phyloP scores from a whole-genome alignment of 2,888 invertebrate genomes.

The Parthenolecanium corni region DNA sequence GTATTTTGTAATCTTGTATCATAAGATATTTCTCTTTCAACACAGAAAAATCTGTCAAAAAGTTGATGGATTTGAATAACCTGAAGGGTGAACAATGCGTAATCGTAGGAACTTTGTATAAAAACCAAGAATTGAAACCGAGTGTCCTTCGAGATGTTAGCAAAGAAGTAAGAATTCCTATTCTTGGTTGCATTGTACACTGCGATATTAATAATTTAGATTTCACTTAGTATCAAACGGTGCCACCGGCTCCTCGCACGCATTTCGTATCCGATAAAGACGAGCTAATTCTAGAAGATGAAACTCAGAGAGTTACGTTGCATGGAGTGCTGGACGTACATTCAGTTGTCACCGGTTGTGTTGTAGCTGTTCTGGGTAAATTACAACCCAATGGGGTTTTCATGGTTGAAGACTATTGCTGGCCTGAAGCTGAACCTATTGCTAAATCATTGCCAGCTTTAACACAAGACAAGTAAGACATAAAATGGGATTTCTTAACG shows the following conservation, averaged over 20 bases:
- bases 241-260: conserved; percentile 56
- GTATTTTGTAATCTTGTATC: conserved; percentile 6
- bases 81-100: conserved; percentile 55
- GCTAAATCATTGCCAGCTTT: conserved; percentile 41
- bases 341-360: conserved; percentile 67
- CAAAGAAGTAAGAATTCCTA: conserved; percentile 50
- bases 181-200: no score
- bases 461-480: conserved; percentile 42
- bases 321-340: conserved; percentile 51
- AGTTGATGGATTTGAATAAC: conserved; percentile 43
- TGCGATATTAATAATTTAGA: neutral
- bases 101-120: conserved; percentile 85
- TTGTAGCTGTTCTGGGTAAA: conserved; percentile 63
- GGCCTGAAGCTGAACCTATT: conserved; percentile 45
- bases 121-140: conserved; percentile 81
- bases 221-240: conserved; percentile 53
- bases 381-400: conserved; percentile 54
- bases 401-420: conserved; percentile 67
- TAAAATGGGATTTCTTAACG: neutral
- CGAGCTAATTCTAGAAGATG: conserved; percentile 78
- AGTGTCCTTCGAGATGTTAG: conserved; percentile 82
- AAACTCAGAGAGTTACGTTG: conserved; percentile 70
- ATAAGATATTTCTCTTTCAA: no score
- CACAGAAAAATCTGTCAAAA: conserved; percentile 35
- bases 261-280: conserved; percentile 70